A percentile compares a stretch with the other conserved stretches of the same genome.
Evolutionary conservation across 2,797 vertebrate genomes (phyloP).

Genomic region (Hydrocynus forskahlii): DNA sequence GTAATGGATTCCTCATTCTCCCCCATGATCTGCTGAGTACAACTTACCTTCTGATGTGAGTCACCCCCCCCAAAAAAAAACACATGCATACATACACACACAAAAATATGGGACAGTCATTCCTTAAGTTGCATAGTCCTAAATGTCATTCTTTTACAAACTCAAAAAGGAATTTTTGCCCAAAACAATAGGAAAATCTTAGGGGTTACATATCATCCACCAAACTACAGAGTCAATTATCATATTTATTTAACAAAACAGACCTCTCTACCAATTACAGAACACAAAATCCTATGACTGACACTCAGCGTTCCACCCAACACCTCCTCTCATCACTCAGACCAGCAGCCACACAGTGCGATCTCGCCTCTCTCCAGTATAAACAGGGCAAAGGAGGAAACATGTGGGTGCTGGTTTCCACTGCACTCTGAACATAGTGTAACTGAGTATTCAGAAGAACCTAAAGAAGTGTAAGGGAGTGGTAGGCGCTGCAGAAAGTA

Average conservation of each 20-base stretch:
- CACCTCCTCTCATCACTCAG: neutral
- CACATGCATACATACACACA: too few species aligned
- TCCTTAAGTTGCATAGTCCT: too few species aligned
- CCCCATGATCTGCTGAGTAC: slow-evolving; percentile 47
- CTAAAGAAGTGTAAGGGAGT: neutral
- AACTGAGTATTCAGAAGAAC: neutral
- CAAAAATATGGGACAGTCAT: too few species aligned
- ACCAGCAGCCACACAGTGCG: neutral
- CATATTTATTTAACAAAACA: too few species aligned
- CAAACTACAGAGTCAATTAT: neutral
- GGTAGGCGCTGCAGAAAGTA: neutral
- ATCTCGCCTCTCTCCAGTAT: neutral
- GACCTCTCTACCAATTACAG: neutral
- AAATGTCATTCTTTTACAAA: neutral
- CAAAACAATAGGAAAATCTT: neutral
- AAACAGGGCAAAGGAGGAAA: neutral
- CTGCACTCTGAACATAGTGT: neutral
- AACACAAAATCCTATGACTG: neutral
- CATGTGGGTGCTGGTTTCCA: neutral
- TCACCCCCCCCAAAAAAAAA: neutral
- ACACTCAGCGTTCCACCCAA: slow-evolving; percentile 16
- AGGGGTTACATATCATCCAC: neutral
- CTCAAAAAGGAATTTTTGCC: neutral
- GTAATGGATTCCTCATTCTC: slow-evolving; percentile 58
- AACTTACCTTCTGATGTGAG: slow-evolving; percentile 34